Conservation (phyloP, 1,140 invertebrate genomes). For the Calephelis nemesis region DNA sequence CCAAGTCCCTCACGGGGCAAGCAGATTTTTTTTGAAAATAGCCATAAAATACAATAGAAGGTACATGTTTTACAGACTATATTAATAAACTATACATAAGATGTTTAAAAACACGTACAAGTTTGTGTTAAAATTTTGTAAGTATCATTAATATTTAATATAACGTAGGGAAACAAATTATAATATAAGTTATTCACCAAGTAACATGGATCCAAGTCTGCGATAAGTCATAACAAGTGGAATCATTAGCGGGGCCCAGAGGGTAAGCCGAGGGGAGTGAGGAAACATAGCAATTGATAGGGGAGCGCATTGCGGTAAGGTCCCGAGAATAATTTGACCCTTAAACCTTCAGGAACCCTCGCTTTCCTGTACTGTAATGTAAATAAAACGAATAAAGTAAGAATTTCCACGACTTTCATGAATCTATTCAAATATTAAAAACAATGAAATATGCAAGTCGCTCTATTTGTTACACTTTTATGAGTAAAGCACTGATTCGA, state of each 20-base stretch:
- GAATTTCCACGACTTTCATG: constrained; percentile 1
- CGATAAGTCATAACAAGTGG: constrained; percentile 73
- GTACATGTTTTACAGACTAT: too few relatives aligned
- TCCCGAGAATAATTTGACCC: constrained; percentile 74
- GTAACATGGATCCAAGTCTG: constrained; percentile 71
- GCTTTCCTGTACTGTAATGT: constrained; percentile 49
- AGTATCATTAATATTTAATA: too few relatives aligned
- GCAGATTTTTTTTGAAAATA: too few relatives aligned
- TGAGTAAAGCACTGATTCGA: too few relatives aligned
- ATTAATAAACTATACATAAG: too few relatives aligned
- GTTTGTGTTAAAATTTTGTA: too few relatives aligned
- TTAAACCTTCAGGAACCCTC: constrained; percentile 55
- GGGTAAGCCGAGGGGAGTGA: constrained; percentile 32
- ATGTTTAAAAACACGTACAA: too few relatives aligned
- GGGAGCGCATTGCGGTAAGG: constrained; percentile 66
- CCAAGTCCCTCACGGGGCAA: too few relatives aligned
- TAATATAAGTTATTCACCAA: constrained; percentile 63
- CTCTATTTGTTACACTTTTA: too few relatives aligned
- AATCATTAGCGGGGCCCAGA: constrained; percentile 65
- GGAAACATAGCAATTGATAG: constrained; percentile 64
- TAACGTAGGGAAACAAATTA: constrained; percentile 37
- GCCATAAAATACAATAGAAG: too few relatives aligned
- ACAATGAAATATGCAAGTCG: too few relatives aligned
- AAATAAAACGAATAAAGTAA: constrained; percentile 27
- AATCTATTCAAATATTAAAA: not conserved